Conservation (phyloP, 2,113 vertebrate genomes). For the Peromyscus polionotus region DNA sequence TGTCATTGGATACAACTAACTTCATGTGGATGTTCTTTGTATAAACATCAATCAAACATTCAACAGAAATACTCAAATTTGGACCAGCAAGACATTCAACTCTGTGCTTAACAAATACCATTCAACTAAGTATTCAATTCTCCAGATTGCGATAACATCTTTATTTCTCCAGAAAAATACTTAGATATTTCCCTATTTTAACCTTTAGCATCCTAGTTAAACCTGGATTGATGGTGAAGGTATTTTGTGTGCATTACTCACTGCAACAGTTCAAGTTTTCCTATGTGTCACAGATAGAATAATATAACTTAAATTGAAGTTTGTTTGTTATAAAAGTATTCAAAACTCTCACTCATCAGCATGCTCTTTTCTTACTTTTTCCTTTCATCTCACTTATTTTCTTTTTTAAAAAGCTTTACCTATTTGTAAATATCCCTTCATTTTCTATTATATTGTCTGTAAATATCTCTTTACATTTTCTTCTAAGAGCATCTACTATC, state of each 20-base stretch:
- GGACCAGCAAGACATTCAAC: background rate
- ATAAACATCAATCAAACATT: slow-evolving; percentile 1
- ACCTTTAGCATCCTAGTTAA: background rate
- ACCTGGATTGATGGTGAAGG: background rate
- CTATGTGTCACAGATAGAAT: background rate
- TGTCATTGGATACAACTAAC: background rate
- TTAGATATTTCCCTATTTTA: background rate
- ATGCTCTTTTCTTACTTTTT: background rate
- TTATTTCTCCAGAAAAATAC: background rate
- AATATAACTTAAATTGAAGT: background rate
- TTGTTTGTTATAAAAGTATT: background rate
- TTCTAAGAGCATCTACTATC: background rate
- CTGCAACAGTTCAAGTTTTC: background rate
- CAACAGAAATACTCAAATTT: slow-evolving; percentile 11
- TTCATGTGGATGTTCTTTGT: slow-evolving; percentile 21
- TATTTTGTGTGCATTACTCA: background rate
- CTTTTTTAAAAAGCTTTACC: background rate
- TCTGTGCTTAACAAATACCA: background rate
- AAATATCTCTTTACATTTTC: background rate
- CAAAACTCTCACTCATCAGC: background rate
- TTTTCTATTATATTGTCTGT: background rate
- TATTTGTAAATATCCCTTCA: background rate
- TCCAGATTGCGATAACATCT: background rate
- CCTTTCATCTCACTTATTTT: background rate
- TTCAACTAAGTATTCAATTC: background rate